Percentiles rank a stretch among this genome's conserved stretches.
Evolutionary conservation across 2,888 invertebrate species (phyloP).

Genomic region (Diabrotica balteata): DNA sequence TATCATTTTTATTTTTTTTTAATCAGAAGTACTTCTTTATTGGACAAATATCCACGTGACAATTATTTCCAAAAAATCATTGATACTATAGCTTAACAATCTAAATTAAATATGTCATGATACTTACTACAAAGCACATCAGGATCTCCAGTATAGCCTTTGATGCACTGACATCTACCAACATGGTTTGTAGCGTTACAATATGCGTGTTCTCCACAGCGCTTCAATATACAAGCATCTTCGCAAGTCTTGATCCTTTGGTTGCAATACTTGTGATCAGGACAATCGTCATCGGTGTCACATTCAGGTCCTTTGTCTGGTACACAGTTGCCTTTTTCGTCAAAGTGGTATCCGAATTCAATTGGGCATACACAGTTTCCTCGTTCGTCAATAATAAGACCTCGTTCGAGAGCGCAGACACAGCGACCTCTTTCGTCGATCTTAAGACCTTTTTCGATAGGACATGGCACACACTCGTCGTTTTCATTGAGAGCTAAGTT

Average conservation of each 20-base stretch:
- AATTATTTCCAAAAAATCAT: no score
- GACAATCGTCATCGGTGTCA: slow-evolving; percentile 75
- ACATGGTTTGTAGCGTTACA: slow-evolving; percentile 81
- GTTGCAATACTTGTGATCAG: slow-evolving; percentile 79
- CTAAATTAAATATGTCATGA: no score
- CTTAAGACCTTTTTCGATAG: slow-evolving; percentile 73
- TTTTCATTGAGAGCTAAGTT: slow-evolving; percentile 78
- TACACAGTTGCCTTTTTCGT: slow-evolving; percentile 68
- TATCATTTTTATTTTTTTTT: no score
- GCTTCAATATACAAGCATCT: slow-evolving; percentile 78
- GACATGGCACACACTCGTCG: slow-evolving; percentile 81
- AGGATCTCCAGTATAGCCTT: slow-evolving; percentile 79
- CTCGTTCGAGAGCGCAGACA: slow-evolving; percentile 80
- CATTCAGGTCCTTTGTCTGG: slow-evolving; percentile 67
- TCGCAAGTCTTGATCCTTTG: slow-evolving; percentile 74
- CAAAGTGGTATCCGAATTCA: slow-evolving; percentile 71
- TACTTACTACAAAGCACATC: slow-evolving; percentile 74
- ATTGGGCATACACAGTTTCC: slow-evolving; percentile 79
- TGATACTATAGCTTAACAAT: no score
- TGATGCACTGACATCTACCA: slow-evolving; percentile 78
- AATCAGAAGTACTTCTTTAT: no score
- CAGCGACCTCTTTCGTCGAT: slow-evolving; percentile 81
- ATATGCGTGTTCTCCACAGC: slow-evolving; percentile 78
- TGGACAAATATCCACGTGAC: no score
- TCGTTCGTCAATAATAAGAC: slow-evolving; percentile 78